Percentiles rank a stretch among this genome's conserved stretches.
These are phyloP conservation scores for Thermophis baileyi DNA, from an alignment of 2,113 vertebrate genomes.

Conservation along the genomic window DNA sequence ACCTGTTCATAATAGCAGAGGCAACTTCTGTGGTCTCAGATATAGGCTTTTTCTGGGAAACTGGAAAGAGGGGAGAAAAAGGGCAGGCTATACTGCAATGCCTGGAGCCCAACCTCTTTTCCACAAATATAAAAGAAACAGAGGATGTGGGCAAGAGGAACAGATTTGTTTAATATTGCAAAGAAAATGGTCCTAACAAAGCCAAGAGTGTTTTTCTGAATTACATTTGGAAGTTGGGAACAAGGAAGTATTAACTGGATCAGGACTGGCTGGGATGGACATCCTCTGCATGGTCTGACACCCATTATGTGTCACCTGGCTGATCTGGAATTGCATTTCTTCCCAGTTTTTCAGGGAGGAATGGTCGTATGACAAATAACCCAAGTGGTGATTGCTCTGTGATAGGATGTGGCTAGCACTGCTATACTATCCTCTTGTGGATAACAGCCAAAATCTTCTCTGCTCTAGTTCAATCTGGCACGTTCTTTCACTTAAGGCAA, in stretches of 20 bases:
- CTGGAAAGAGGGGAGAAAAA: background rate
- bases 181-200: background rate
- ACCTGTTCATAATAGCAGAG: background rate
- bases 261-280: background rate
- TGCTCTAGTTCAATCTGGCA: accelerated
- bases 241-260: background rate
- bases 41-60: background rate
- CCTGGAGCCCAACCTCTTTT: background rate
- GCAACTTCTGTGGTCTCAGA: background rate
- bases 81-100: background rate
- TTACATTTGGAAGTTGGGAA: background rate
- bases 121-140: background rate
- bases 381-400: background rate
- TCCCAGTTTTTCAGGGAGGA: too few relatives aligned
- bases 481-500: accelerated
- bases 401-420: accelerated
- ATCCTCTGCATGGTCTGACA: background rate
- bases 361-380: background rate
- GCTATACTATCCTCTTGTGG: background rate
- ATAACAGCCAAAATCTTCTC: background rate
- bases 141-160: background rate
- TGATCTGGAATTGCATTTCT: background rate
- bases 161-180: background rate
- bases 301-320: background rate
- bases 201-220: background rate